Evolutionary conservation across 2,888 invertebrate genomes (phyloP).

Genomic region (Sabatieria punctata): DNA sequence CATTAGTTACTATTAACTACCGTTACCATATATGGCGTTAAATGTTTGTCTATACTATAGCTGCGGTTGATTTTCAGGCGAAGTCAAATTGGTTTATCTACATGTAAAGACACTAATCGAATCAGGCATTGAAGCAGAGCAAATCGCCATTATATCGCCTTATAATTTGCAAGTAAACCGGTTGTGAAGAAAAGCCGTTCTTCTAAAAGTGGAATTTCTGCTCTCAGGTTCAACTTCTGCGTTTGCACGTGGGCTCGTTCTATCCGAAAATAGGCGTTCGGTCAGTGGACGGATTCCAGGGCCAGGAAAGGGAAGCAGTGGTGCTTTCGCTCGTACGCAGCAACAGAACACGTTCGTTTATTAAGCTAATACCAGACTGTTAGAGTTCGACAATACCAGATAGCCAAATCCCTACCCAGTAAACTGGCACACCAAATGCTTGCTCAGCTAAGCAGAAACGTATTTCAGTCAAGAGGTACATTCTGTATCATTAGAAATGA

Average conservation of each 20-base stretch:
- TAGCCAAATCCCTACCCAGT: too few species aligned
- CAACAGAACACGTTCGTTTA: slow-evolving; percentile 39
- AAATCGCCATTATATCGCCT: slow-evolving; percentile 43
- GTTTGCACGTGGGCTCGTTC: slow-evolving; percentile 28
- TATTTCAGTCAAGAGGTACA: too few species aligned
- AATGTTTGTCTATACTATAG: too few species aligned
- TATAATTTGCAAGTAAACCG: slow-evolving; percentile 42
- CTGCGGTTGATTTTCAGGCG: too few species aligned
- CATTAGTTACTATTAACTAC: too few species aligned
- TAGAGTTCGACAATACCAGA: too few species aligned
- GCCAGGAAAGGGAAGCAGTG: slow-evolving; percentile 44
- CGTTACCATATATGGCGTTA: too few species aligned
- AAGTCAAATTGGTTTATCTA: slow-evolving; percentile 38
- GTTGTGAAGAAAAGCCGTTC: not conserved
- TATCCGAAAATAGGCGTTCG: slow-evolving; percentile 37
- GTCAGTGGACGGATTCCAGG: slow-evolving; percentile 46
- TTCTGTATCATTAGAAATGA: too few species aligned
- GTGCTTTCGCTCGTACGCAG: slow-evolving; percentile 43
- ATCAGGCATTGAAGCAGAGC: slow-evolving; percentile 34
- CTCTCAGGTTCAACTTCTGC: slow-evolving; percentile 38
- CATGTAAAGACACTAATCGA: slow-evolving; percentile 36
- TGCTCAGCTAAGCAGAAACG: too few species aligned
- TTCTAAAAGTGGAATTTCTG: slow-evolving; percentile 3
- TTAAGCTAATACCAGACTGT: too few species aligned
- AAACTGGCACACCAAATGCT: too few species aligned